A percentile compares a stretch with the other conserved stretches of the same genome.
These are phyloP conservation scores for Crotophaga sulcirostris DNA, from an alignment of 2,113 vertebrate genomes.

Conservation along the genomic window DNA sequence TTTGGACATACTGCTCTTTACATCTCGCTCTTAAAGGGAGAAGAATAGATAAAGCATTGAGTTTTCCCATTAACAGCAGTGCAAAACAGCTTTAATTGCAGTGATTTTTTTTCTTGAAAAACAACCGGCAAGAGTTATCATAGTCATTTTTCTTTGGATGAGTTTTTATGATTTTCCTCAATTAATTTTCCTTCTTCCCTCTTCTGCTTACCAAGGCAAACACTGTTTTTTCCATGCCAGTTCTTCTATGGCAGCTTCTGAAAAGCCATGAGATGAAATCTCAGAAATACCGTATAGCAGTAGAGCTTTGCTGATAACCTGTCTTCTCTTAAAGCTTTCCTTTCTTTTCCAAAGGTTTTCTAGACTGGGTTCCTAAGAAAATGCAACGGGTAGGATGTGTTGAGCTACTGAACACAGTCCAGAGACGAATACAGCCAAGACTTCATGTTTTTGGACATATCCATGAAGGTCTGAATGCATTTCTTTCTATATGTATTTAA, in stretches of 20 bases:
- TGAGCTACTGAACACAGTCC: conserved; percentile 94
- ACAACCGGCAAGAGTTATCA: neutral
- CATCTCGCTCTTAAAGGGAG: neutral
- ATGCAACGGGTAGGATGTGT: conserved; percentile 97
- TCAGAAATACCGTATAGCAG: neutral
- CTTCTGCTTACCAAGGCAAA: neutral
- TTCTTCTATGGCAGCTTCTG: neutral
- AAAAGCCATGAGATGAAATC: neutral
- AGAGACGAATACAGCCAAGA: conserved; percentile 92
- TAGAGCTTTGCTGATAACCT: neutral
- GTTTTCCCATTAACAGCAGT: neutral
- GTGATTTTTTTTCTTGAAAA: neutral
- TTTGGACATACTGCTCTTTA: neutral
- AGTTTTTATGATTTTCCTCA: neutral
- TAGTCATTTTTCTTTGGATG: neutral
- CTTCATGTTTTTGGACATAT: conserved; percentile 96
- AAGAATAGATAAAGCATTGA: neutral
- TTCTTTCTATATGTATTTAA: neutral
- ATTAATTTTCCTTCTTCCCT: neutral
- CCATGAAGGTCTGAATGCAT: conserved; percentile 86
- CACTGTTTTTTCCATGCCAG: neutral
- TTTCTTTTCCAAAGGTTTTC: conserved; percentile 81
- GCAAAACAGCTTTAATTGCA: neutral
- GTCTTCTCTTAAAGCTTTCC: neutral
- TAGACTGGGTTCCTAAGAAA: conserved; percentile 98